Evolutionary conservation across 2,888 invertebrate genomes (phyloP).

Genomic region (Anthrax anthrax): DNA sequence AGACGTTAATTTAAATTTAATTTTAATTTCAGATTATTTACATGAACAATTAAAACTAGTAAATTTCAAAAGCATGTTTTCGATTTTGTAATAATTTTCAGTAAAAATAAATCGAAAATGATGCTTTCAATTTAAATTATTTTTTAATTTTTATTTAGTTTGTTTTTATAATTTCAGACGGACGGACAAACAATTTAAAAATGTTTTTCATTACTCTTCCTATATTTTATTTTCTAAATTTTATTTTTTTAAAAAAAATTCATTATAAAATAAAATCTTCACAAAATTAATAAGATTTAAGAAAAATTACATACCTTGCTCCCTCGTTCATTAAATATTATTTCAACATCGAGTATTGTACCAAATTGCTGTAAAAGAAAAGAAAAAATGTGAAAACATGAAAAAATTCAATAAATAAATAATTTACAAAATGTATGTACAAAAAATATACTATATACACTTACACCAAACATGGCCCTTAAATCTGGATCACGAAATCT

Average conservation of each 20-base stretch:
- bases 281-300: no score
- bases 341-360: constrained; percentile 97
- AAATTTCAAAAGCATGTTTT: no score
- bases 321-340: constrained; percentile 99
- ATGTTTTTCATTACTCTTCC: background rate
- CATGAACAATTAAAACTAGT: no score
- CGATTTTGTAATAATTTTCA: no score
- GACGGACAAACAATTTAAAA: constrained; percentile 4
- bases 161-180: background rate
- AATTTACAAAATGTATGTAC: background rate
- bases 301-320: constrained; percentile 77
- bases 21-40: no score
- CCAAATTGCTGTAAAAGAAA: constrained; percentile 78
- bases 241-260: no score
- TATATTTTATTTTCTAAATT: no score
- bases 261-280: no score
- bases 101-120: no score
- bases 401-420: background rate
- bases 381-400: constrained; percentile 23
- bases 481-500: constrained; percentile 98
- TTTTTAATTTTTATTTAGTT: background rate
- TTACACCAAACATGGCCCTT: constrained; percentile 95
- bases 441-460: constrained; percentile 30
- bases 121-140: background rate
- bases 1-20: no score